A percentile compares a stretch with the other conserved stretches of the same genome.
Evolutionary conservation across 2,113 vertebrate genomes (phyloP).

Genomic region (Thunnus thynnus): DNA sequence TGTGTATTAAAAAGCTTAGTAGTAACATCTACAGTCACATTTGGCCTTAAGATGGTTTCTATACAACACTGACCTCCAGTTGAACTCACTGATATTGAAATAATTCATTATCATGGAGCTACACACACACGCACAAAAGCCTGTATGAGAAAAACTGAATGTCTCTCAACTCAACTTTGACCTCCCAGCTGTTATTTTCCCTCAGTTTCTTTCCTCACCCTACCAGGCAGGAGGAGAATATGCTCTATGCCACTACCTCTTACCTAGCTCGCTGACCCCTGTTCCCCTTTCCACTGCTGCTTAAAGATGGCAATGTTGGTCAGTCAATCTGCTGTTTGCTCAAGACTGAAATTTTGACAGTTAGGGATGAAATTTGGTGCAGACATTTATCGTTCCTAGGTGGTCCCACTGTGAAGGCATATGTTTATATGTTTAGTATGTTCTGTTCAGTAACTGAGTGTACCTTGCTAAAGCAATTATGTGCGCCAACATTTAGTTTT

Average conservation of each 20-base stretch:
- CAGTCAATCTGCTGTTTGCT: background rate
- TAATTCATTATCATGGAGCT: conserved; percentile 2
- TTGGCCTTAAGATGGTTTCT: conserved; percentile 27
- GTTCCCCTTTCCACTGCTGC: background rate
- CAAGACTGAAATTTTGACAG: background rate
- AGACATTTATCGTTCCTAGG: background rate
- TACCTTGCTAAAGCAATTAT: conserved; percentile 31
- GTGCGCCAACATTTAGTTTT: conserved; percentile 27
- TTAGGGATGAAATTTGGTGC: background rate
- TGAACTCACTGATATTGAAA: conserved; percentile 44
- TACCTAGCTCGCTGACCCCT: conserved; percentile 14
- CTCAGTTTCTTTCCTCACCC: conserved; percentile 18
- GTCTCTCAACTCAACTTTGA: conserved; percentile 33
- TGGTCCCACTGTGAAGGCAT: background rate
- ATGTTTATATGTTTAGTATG: conserved; percentile 20
- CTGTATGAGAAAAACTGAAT: conserved; percentile 6
- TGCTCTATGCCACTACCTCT: conserved; percentile 3
- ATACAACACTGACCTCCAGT: conserved; percentile 30
- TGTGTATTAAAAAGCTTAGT: conserved; percentile 3
- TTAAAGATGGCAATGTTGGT: background rate
- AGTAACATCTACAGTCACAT: conserved; percentile 7
- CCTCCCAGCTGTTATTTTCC: conserved; percentile 35
- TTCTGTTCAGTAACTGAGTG: conserved; percentile 10
- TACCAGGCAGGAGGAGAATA: background rate
- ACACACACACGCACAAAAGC: background rate